Percentiles rank a stretch among this genome's conserved stretches.
Evolutionary conservation across 2,113 vertebrate species (phyloP).

Genomic region (Danio rerio): DNA sequence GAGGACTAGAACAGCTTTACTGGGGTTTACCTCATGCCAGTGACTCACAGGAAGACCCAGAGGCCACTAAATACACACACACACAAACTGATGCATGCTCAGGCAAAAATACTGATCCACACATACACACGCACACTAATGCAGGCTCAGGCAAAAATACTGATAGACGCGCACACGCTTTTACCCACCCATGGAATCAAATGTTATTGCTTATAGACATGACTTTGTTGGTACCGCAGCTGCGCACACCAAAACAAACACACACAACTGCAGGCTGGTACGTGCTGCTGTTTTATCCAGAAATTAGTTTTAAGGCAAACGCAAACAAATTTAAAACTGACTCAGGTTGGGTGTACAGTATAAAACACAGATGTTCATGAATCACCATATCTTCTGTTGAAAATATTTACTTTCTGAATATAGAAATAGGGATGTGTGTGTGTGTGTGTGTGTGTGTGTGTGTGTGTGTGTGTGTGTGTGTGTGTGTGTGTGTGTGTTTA

Average conservation of each 20-base stretch:
- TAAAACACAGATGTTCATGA: neutral
- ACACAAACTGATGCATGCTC: slow-evolving; percentile 25
- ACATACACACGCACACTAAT: slow-evolving; percentile 16
- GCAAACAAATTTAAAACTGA: slow-evolving; percentile 14
- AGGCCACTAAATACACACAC: slow-evolving; percentile 56
- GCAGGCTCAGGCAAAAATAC: slow-evolving; percentile 43
- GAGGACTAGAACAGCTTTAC: slow-evolving; percentile 72
- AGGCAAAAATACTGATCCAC: slow-evolving; percentile 37
- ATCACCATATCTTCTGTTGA: neutral
- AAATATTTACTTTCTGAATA: slow-evolving; percentile 5
- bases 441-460: too few relatives aligned
- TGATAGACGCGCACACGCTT: slow-evolving; percentile 13
- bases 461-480: too few relatives aligned
- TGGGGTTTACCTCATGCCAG: slow-evolving; percentile 67
- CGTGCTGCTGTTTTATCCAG: slow-evolving; percentile 17
- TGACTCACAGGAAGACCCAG: slow-evolving; percentile 73
- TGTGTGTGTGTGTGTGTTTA: neutral
- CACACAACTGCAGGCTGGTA: neutral
- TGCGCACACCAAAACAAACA: slow-evolving; percentile 40
- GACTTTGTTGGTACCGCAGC: slow-evolving; percentile 28
- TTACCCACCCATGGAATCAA: slow-evolving; percentile 34
- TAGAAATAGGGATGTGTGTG: neutral
- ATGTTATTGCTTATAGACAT: slow-evolving; percentile 35
- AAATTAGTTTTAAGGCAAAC: slow-evolving; percentile 25
- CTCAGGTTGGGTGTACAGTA: neutral